These are phyloP conservation scores for Hypotaenidia philippensis DNA, from an alignment of 2,797 vertebrate genomes.

Conservation along the genomic window DNA sequence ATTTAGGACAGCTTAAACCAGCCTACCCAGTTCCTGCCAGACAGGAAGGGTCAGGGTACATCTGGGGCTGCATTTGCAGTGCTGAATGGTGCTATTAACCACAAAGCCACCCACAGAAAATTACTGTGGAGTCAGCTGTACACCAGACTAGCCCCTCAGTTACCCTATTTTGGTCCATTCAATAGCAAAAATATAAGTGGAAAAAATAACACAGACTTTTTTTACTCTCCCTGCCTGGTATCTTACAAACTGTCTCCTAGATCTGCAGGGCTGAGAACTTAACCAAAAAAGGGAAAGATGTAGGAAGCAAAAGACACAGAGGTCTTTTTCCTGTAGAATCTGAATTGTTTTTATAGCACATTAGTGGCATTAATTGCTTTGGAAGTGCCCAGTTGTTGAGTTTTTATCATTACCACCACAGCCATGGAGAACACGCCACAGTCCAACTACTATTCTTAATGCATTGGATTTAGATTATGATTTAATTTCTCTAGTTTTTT, in stretches of 20 bases:
- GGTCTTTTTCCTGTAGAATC: not conserved
- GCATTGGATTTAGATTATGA: not conserved
- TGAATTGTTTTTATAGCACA: slow-evolving; percentile 1
- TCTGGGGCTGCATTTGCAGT: not conserved
- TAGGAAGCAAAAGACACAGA: not conserved
- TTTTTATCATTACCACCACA: not conserved
- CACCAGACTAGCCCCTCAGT: not conserved
- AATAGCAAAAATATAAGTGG: not conserved
- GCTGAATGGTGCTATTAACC: not conserved
- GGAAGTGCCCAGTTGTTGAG: not conserved
- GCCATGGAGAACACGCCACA: not conserved
- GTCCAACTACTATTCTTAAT: not conserved
- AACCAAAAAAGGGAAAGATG: not conserved
- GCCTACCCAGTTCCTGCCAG: not conserved
- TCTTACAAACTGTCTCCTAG: not conserved
- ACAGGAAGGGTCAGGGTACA: not conserved
- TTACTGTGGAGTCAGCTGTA: not conserved
- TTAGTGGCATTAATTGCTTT: not conserved
- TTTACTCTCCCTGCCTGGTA: not conserved
- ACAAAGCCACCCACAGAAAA: not conserved
- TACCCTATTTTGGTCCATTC: not conserved
- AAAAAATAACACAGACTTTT: not conserved
- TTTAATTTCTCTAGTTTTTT: not conserved
- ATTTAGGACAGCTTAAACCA: not conserved
- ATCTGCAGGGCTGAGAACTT: not conserved